Conservation (phyloP, 2,888 invertebrate species). For the Chouioia cunea region DNA sequence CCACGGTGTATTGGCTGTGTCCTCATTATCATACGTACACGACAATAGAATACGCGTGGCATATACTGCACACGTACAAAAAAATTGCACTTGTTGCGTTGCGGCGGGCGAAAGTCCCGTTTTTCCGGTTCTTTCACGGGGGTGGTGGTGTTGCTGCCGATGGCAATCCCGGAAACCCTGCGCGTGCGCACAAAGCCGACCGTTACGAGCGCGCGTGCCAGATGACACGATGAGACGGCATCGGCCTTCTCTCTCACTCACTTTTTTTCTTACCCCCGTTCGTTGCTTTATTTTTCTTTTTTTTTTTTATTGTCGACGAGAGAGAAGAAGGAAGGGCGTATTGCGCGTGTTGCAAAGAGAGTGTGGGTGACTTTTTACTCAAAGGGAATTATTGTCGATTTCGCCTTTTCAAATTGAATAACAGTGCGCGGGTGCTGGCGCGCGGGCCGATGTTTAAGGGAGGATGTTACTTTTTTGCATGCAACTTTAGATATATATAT, state of each 20-base stretch:
- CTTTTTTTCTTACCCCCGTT: constrained; percentile 10
- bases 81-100: constrained; percentile 6
- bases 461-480: neutral
- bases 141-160: no score
- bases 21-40: neutral
- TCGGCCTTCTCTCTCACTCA: constrained; percentile 23
- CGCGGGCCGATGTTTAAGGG: no score
- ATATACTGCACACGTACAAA: neutral
- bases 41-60: no score
- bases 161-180: constrained; percentile 30
- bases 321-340: no score
- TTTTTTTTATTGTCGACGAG: constrained; percentile 7
- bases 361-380: neutral
- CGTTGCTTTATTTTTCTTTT: neutral
- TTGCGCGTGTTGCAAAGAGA: neutral
- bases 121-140: constrained; percentile 46
- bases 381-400: neutral
- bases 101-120: constrained; percentile 38
- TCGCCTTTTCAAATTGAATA: constrained; percentile 1
- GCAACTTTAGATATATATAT: neutral
- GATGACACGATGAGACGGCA: constrained; percentile 49
- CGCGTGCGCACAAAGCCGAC: constrained; percentile 17
- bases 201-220: constrained; percentile 42
- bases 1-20: neutral
- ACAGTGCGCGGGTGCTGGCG: constrained; percentile 3